Conservation (phyloP, 2,888 invertebrate genomes). For the Norana najaformis region DNA sequence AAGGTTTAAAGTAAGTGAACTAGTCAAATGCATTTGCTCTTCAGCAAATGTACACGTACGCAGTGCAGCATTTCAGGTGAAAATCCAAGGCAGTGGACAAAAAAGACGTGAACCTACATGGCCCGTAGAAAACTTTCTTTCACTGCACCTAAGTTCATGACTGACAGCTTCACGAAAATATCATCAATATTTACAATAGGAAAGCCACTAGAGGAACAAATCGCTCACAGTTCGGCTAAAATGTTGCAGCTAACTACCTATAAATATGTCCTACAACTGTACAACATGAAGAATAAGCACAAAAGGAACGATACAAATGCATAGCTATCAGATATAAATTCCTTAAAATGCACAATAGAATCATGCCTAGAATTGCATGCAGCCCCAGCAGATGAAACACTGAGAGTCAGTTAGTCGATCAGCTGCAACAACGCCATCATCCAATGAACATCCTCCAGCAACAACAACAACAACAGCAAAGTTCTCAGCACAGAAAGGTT, state of each 20-base stretch:
- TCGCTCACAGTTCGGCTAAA: conserved; percentile 13
- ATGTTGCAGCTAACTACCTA: conserved; percentile 10
- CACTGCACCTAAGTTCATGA: not conserved
- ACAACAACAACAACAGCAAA: conserved; percentile 10
- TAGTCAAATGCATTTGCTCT: not conserved
- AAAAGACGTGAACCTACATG: not conserved
- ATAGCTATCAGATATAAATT: conserved; percentile 23
- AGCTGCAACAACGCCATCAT: not conserved
- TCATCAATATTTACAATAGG: not conserved
- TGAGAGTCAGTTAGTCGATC: not conserved
- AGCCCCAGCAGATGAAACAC: not conserved
- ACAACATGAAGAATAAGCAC: conserved; percentile 16
- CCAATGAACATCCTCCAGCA: not conserved
- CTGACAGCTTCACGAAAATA: not conserved
- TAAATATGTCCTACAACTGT: not conserved
- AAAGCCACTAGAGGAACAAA: not conserved
- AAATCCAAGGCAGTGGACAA: conserved; percentile 13
- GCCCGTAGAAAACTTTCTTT: not conserved
- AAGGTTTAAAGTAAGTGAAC: not conserved
- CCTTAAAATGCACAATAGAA: not conserved
- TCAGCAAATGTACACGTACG: not conserved
- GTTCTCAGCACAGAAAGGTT: not conserved
- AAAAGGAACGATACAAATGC: conserved; percentile 8
- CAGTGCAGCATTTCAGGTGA: not conserved
- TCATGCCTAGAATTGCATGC: conserved; percentile 7